Evolutionary conservation across 2,888 invertebrate species (phyloP).

Genomic region (Chloromyia formosa): DNA sequence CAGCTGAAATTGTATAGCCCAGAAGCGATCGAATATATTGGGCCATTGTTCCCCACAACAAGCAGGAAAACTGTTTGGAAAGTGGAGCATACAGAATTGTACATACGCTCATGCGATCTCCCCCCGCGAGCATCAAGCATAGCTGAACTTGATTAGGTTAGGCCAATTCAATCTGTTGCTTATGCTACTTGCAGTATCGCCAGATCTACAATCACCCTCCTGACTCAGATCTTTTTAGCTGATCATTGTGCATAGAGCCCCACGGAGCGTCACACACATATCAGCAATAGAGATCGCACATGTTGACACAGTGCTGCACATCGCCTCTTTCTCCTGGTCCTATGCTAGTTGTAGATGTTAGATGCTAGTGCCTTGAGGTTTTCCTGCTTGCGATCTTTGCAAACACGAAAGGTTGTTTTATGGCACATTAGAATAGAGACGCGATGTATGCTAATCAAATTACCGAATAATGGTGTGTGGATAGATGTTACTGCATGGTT

Average conservation of each 20-base stretch:
- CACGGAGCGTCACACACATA: constrained; percentile 7
- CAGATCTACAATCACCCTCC: neutral
- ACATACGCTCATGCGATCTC: constrained; percentile 4
- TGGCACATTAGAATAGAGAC: constrained; percentile 12
- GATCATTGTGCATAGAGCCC: neutral
- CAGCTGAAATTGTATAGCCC: constrained; percentile 37
- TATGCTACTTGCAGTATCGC: neutral
- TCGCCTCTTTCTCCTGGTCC: constrained; percentile 17
- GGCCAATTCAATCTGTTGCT: constrained; percentile 31
- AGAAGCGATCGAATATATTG: constrained; percentile 42
- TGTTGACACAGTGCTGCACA: constrained; percentile 16
- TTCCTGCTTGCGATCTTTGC: constrained; percentile 13
- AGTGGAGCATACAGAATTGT: constrained; percentile 41
- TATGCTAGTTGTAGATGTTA: neutral
- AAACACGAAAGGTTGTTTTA: constrained; percentile 8
- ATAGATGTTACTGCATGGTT: neutral
- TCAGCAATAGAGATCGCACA: constrained; percentile 4
- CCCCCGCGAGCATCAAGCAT: neutral
- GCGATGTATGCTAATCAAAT: constrained; percentile 33
- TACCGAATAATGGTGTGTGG: constrained; percentile 37
- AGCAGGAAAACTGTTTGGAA: constrained; percentile 40
- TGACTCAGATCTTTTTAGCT: constrained; percentile 26
- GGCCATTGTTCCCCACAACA: constrained; percentile 44
- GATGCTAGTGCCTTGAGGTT: constrained; percentile 16
- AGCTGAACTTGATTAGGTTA: constrained; percentile 39